Conservation (phyloP, 2,113 vertebrate species). For the Pseudois nayaur region DNA sequence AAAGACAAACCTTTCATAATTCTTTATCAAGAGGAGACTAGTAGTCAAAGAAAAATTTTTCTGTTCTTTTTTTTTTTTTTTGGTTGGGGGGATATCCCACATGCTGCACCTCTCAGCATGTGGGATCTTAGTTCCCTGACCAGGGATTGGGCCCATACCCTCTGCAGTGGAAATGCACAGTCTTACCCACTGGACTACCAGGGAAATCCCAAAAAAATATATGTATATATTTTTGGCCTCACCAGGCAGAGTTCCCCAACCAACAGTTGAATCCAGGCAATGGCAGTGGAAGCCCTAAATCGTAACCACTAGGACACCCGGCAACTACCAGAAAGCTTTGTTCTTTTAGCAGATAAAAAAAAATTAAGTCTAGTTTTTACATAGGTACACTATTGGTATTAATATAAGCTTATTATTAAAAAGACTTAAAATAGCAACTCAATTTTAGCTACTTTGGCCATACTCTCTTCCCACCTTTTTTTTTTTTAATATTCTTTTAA, state of each 20-base stretch:
- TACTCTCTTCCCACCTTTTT: background rate
- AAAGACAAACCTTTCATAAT: background rate
- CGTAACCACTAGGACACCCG: background rate
- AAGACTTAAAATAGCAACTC: background rate
- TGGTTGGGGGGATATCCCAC: no score
- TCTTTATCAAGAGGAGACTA: background rate
- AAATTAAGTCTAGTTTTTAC: background rate
- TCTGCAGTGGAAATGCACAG: background rate
- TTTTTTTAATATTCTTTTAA: background rate
- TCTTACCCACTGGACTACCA: background rate
- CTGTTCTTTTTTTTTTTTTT: background rate
- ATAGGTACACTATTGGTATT: background rate
- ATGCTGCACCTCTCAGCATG: background rate
- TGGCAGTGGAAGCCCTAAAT: background rate
- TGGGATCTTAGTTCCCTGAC: background rate
- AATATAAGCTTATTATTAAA: background rate
- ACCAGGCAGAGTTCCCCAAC: background rate
- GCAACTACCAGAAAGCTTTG: background rate
- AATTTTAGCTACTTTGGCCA: background rate
- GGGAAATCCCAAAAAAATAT: background rate
- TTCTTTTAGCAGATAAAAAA: background rate
- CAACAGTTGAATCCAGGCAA: background rate
- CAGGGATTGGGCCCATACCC: background rate
- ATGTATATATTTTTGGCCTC: background rate
- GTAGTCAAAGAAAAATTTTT: background rate